These are phyloP conservation scores for Sminthurides bifidus DNA, from an alignment of 1,140 invertebrate species.

Conservation along the genomic window DNA sequence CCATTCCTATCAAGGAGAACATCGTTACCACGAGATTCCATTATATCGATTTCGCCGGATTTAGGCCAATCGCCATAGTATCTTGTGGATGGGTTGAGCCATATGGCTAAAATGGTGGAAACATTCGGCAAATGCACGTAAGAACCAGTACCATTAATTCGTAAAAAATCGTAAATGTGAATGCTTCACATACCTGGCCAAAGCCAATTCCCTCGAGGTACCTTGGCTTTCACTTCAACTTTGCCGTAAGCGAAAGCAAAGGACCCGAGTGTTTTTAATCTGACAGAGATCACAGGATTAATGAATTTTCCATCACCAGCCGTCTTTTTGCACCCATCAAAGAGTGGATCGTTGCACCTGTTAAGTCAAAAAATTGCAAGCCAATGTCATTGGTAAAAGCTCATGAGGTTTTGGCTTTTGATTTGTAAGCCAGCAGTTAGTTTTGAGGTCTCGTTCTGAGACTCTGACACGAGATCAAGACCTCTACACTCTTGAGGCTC, in stretches of 20 bases:
- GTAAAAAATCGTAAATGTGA: no score
- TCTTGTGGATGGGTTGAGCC: not conserved
- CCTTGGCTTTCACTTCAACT: slow-evolving; percentile 38
- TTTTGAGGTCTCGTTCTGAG: no score
- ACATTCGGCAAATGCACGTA: no score
- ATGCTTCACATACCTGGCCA: slow-evolving; percentile 53
- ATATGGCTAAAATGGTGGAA: not conserved
- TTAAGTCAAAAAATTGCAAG: not conserved
- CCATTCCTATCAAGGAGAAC: no score
- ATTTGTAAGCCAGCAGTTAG: no score
- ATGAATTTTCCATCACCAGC: not conserved
- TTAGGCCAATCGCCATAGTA: slow-evolving; percentile 44
- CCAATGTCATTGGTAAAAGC: no score
- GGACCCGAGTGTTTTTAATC: slow-evolving; percentile 35
- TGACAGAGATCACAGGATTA: slow-evolving; percentile 37
- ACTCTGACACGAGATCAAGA: no score
- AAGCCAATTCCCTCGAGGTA: slow-evolving; percentile 58
- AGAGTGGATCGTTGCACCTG: slow-evolving; percentile 6
- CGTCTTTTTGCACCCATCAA: slow-evolving; percentile 5
- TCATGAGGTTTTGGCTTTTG: no score
- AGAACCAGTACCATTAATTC: no score
- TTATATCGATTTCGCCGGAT: slow-evolving; percentile 36
- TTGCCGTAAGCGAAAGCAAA: slow-evolving; percentile 39
- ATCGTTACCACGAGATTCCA: slow-evolving; percentile 33
- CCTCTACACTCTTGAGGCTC: no score